A percentile compares a stretch with the other conserved stretches of the same genome.
phyloP scores from a whole-genome alignment of 2,113 vertebrate genomes.

The Cephalophus harveyi region DNA sequence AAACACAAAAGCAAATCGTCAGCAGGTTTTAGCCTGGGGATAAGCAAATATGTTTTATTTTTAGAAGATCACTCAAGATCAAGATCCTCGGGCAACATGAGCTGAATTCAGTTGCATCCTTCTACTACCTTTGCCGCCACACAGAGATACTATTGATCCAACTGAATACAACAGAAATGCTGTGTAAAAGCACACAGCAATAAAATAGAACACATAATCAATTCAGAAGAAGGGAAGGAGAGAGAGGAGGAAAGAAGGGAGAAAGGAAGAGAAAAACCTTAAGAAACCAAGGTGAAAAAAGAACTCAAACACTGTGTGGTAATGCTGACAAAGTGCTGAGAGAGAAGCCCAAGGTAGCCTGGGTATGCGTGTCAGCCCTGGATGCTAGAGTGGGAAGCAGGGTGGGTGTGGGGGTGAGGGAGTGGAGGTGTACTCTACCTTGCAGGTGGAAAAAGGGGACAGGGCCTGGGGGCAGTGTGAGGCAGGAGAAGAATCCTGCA shows the following conservation, averaged over 20 bases:
- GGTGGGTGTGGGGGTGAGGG: rapidly evolving
- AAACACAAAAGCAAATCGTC: not conserved
- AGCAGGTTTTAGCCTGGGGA: not conserved
- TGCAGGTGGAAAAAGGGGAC: not conserved
- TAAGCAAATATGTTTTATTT: not conserved
- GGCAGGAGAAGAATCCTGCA: not conserved
- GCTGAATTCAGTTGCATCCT: not conserved
- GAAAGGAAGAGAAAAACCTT: not conserved
- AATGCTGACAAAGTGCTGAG: not conserved
- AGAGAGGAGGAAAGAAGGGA: not conserved
- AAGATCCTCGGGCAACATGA: not conserved
- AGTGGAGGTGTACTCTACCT: not conserved
- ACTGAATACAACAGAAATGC: not conserved
- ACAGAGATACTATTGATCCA: not conserved
- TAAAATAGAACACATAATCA: not conserved
- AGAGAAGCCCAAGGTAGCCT: not conserved
- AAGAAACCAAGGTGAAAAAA: not conserved
- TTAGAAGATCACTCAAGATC: not conserved
- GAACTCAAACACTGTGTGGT: not conserved
- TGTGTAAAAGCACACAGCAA: not conserved
- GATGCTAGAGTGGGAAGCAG: not conserved
- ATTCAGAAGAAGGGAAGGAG: not conserved
- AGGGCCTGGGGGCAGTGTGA: not conserved
- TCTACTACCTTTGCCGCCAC: not conserved
- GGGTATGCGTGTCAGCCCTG: no score